Base-by-base conservation (phyloP, 2,797 vertebrate species). In the Labroides dimidiatus region DNA sequence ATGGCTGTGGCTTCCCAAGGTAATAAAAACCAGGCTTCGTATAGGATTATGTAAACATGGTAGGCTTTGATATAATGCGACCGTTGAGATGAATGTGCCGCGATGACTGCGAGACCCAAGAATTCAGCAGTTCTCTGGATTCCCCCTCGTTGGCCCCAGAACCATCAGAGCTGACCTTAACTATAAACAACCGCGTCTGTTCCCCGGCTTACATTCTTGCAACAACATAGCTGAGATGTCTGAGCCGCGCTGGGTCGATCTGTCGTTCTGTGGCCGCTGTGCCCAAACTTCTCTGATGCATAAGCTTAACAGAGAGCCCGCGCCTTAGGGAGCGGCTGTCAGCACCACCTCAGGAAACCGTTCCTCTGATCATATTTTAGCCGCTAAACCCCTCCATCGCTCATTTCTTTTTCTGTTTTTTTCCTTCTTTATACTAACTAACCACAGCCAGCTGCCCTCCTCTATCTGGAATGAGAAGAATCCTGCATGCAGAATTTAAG, bases 291-390 rank as follows among this genome's bases (percentile, higher is more conserved):
- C 55, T 69, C 60, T 39, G 64, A 68, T 62, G 77, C 64, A 55
- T 2, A 48, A 53, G 72, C 66, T 74, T 63, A 64, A 51, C 52
- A 36, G 36, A 33, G 80, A 56, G 70, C 81, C 86, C 75, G 69
- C 57, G 90, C 90, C 85, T 77, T 27, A 1, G 86, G 90, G 90
- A 87, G 81, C 80, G 75, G 84, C 92, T 94, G 93, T 95, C 93
- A 94, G 89, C 93, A 87, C 88, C 44, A 81, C 87, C 90, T 93
- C 89, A 84, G 92, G 90, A 93, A 94, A 93, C 89, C 72, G 86
- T 82, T 91, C 81, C 80, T 88, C 77, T 45, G 79, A 92, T 93
- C 88, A 78, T 86, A 82, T 91, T 84, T 84, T 89, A 75, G 70
- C 69, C 53, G 64, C 70, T 52, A 52, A 79, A 64, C 60, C 67